Percentiles rank a stretch among this genome's conserved stretches.
Conservation (phyloP, 2,888 invertebrate species). For the Rutpela maculata region DNA sequence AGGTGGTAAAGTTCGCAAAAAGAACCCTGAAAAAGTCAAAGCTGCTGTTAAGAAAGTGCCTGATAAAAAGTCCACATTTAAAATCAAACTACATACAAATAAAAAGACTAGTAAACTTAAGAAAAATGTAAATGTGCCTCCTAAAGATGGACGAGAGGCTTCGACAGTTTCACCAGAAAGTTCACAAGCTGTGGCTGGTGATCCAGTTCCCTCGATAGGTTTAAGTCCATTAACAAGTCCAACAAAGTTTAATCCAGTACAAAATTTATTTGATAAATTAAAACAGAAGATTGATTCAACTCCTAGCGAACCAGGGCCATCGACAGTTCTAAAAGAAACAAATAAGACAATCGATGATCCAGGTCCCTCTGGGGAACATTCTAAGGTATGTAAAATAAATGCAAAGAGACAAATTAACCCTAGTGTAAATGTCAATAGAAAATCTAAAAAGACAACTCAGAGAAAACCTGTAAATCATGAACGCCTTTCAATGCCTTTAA, state of each 20-base stretch:
- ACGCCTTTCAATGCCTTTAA: not conserved
- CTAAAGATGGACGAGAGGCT: constrained; percentile 5
- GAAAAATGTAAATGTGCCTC: not conserved
- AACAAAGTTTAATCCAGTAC: constrained; percentile 53
- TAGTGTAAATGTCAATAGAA: not conserved
- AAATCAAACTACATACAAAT: constrained; percentile 49
- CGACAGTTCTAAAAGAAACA: constrained; percentile 14
- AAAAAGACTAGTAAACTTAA: constrained; percentile 33
- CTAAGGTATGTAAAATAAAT: constrained; percentile 36
- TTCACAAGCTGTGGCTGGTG: not conserved
- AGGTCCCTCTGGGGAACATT: not conserved
- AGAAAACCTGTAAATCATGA: constrained; percentile 9
- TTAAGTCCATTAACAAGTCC: constrained; percentile 36
- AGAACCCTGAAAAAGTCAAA: constrained; percentile 50
- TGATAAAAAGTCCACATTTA: constrained; percentile 46
- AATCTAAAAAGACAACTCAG: not conserved
- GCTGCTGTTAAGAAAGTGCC: constrained; percentile 51
- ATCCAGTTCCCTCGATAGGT: constrained; percentile 21
- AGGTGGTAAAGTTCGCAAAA: constrained; percentile 50
- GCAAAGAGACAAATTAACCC: constrained; percentile 3
- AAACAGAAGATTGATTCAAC: constrained; percentile 45
- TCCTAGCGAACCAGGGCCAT: constrained; percentile 31
- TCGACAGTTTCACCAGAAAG: constrained; percentile 9
- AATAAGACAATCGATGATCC: not conserved
- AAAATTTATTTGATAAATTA: constrained; percentile 54